Percentiles rank a stretch among this genome's conserved stretches.
These are phyloP conservation scores for Siniperca knerii DNA, from an alignment of 2,113 vertebrate species.

Conservation along the genomic window DNA sequence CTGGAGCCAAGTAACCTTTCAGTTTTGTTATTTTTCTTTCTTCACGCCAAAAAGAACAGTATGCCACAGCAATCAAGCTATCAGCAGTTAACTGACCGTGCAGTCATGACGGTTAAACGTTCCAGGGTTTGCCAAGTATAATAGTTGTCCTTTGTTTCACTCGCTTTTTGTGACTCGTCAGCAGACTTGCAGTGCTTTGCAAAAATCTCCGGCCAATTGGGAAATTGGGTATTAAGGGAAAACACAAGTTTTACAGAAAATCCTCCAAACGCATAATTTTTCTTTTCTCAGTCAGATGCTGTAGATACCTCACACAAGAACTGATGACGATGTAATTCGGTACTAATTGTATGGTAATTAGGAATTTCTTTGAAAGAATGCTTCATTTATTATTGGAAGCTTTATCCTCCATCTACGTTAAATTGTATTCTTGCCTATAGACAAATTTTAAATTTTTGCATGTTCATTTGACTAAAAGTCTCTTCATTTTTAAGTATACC, in stretches of 20 bases:
- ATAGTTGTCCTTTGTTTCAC: not conserved
- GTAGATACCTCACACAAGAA: too few species aligned
- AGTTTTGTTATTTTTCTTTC: slow-evolving; percentile 18
- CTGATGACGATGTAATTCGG: not conserved
- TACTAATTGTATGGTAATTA: not conserved
- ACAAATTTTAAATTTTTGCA: not conserved
- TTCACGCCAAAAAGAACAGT: not conserved
- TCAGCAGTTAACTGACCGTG: slow-evolving; percentile 4
- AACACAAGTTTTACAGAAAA: too few species aligned
- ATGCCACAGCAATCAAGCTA: slow-evolving; percentile 3
- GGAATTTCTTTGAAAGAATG: not conserved
- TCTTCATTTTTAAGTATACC: not conserved
- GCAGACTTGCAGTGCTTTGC: too few species aligned
- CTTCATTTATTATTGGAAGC: not conserved
- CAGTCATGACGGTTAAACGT: not conserved
- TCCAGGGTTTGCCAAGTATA: not conserved
- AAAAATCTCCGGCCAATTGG: not conserved
- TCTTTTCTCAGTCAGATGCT: too few species aligned
- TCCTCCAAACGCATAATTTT: too few species aligned
- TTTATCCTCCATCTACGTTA: too few species aligned
- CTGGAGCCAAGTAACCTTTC: slow-evolving; percentile 20
- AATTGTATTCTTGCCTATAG: not conserved
- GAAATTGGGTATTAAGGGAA: not conserved
- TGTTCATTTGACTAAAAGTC: not conserved
- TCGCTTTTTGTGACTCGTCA: too few species aligned